A percentile compares a stretch with the other conserved stretches of the same genome.
phyloP scores from a whole-genome alignment of 2,113 vertebrate species.

The Megalops atlanticus region DNA sequence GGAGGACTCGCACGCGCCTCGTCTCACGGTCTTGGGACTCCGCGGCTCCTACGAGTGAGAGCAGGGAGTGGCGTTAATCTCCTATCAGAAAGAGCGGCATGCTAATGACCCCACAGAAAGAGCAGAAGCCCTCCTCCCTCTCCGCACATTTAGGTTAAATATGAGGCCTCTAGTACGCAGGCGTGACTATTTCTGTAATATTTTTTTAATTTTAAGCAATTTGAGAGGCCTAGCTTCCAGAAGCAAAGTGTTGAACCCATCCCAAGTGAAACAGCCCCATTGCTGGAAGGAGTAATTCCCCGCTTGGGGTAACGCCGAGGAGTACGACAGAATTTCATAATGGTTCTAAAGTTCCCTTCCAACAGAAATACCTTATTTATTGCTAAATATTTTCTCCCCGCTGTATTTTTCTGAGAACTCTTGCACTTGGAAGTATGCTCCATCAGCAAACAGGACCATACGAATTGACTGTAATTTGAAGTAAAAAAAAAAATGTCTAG shows the following conservation, averaged over 20 bases:
- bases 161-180: too few relatives aligned
- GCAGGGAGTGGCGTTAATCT: not conserved
- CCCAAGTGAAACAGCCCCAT: not conserved
- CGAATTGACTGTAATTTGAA: constrained; percentile 58
- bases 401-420: constrained; percentile 31
- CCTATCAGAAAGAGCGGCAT: not conserved
- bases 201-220: not conserved
- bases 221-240: not conserved
- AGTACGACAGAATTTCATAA: not conserved
- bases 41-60: not conserved
- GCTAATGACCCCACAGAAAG: not conserved
- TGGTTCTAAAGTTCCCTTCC: not conserved
- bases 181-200: too few relatives aligned
- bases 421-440: constrained; percentile 42
- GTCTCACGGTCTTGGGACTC: not conserved
- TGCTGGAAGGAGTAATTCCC: not conserved
- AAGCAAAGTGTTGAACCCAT: not conserved
- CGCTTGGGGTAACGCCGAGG: not conserved
- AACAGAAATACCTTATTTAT: constrained; percentile 4
- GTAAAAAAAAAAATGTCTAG: constrained; percentile 52
- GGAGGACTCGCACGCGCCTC: not conserved
- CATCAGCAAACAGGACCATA: not conserved
- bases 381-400: not conserved
- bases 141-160: not conserved
- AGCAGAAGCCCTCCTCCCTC: not conserved